Base-by-base conservation (phyloP, 2,888 invertebrate genomes). In the Sesia bembeciformis region DNA sequence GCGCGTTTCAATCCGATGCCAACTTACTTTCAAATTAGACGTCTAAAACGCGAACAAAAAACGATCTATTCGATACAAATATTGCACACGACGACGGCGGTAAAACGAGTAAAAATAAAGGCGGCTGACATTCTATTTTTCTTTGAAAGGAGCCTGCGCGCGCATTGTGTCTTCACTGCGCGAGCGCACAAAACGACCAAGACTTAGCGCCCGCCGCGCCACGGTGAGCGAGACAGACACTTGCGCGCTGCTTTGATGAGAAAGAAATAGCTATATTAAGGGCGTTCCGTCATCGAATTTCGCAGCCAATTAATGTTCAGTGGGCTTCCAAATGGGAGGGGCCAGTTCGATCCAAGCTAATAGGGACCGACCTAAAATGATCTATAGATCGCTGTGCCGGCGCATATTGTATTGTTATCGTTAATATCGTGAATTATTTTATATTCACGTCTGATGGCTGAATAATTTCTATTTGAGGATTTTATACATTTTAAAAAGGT, bases 301-400 rank as follows among this genome's bases (percentile, higher is more conserved):
- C 67, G 76, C 77, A 75, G 76, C 89, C 88, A 89, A 89, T 88
- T 89, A 85, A 88, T 84, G 89, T 71, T 87, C 87, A 88, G 82
- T 87, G 88, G 84, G 85, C 85, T 86, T 87, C 75, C 65, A 78
- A 67, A 74, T 72, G 72, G 88, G 88, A 83, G 88, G 84, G 72
- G 84, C 81, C 63, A 70, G 43, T 61, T 62, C 68, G 77, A 78
- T 78, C 74, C 81, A 83, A 74, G 76, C 87, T 87, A 89, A 88
- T 87, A 84, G 82, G 81, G 80, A 83, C 83, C 78, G 79, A 84
- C 81, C 68, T 76, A 77, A 85, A 86, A 89, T 88, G 89, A 89
- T 88, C 86, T 86, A 88, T 86, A 86, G 88, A 86, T 84, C 84
- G 69, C 70, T 74, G 79, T 72, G 74, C 71, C 51, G 65, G 66